Evolutionary conservation across 2,888 invertebrate genomes (phyloP), one percentile per base, ranked within the genome.

Genomic region (Stramonita haemastoma): DNA sequence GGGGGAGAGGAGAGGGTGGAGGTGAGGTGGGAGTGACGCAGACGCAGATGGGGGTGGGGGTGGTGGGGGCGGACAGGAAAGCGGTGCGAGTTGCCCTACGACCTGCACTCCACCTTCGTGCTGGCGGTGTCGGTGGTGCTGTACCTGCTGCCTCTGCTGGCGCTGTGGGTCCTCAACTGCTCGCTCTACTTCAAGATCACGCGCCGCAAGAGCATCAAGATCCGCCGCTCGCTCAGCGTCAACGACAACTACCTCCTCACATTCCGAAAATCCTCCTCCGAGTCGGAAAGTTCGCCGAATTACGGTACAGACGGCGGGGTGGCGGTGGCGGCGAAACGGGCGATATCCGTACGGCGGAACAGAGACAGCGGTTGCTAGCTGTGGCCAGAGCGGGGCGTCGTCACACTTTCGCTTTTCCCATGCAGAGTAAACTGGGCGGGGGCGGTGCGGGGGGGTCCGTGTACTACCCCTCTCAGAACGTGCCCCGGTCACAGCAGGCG

Each of bases 121-220:
- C 86, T 93, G 0, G 90, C 92, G 17, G 91, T 92, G 26, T 91
- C 92, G 57, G 91, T 92, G 56, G 90, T 94, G 2, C 92, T 93
- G 83, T 93, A 92, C 87, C 87, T 93, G 73, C 89, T 93, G 79
- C 94, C 94, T 1, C 87, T 94, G 15, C 15, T 93, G 13, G 89
- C 92, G 15, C 88, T 94, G 29, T 90, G 93, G 79, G 91, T 93
- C 0, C 91, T 94, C 1, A 95, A 95, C 79, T 91, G 91, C 91
- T 93, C 93, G 13, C 93, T 95, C 56, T 94, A 94, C 89, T 91
- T 93, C 46, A 94, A 93, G 90, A 93, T 95, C 86, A 92, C 92
- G 8, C 92, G 92, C 73, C 86, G 95, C 29, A 94, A 95, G 89
- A 93, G 92, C 57, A 93, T 93, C 87, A 94, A 93, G 85, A 92